phyloP scores from a whole-genome alignment of 2,113 vertebrate genomes.

The Delphinapterus leucas region DNA sequence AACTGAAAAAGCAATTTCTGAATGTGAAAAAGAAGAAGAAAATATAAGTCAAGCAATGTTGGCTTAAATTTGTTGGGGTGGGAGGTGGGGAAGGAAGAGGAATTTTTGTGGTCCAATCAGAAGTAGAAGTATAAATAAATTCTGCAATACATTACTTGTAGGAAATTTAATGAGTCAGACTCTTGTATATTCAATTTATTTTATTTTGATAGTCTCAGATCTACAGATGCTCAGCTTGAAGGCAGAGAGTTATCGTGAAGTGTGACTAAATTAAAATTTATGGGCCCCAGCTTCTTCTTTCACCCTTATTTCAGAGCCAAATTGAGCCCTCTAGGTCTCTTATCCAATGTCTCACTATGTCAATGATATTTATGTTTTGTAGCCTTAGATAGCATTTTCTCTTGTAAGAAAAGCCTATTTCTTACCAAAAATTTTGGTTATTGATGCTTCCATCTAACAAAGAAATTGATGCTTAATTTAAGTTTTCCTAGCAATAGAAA shows the following conservation, averaged over 20 bases:
- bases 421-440: not conserved
- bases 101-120: not conserved
- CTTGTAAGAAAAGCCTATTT: not conserved
- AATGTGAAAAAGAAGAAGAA: not conserved
- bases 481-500: not conserved
- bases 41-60: not conserved
- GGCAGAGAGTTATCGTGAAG: not conserved
- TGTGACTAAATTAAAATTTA: constrained; percentile 8
- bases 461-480: not conserved
- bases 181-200: not conserved
- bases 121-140: not conserved
- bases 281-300: not conserved
- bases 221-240: not conserved
- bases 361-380: not conserved
- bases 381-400: not conserved
- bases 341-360: not conserved
- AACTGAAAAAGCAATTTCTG: not conserved
- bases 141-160: not conserved
- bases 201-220: not conserved
- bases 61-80: not conserved
- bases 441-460: not conserved
- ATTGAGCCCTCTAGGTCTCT: not conserved
- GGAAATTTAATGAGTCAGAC: not conserved
- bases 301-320: not conserved
- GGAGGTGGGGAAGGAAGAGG: not conserved